Evolutionary conservation across 2,888 invertebrate species (phyloP).

Genomic region (Alitta virens): DNA sequence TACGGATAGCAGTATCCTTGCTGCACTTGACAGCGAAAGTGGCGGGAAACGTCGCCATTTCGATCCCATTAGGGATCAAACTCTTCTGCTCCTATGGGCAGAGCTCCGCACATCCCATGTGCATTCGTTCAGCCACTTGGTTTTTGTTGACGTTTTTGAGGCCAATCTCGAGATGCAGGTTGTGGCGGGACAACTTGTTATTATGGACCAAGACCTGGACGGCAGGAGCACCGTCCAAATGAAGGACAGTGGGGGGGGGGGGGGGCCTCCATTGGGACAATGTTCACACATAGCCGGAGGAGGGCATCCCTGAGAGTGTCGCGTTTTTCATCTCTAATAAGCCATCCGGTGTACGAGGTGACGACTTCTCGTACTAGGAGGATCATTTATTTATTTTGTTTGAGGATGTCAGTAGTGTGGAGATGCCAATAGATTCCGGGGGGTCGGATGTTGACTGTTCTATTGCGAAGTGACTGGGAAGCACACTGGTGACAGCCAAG

Average conservation of each 20-base stretch:
- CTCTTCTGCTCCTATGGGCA: constrained; percentile 35
- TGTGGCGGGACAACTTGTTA: constrained; percentile 13
- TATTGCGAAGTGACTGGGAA: constrained; percentile 19
- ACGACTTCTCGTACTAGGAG: constrained; percentile 22
- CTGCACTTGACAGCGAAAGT: no score
- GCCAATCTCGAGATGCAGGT: constrained; percentile 26
- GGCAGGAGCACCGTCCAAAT: constrained; percentile 31
- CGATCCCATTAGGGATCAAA: constrained; percentile 23
- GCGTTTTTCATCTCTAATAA: no score
- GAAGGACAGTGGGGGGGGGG: constrained; percentile 20
- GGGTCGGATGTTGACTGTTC: constrained; percentile 29
- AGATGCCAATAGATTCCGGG: constrained; percentile 25
- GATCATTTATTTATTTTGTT: constrained; percentile 28
- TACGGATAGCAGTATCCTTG: no score
- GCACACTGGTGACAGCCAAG: constrained; percentile 29
- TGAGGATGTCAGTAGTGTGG: constrained; percentile 34
- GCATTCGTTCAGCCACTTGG: constrained; percentile 34
- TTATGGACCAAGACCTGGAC: constrained; percentile 23
- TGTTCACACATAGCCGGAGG: constrained; percentile 15
- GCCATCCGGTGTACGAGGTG: constrained; percentile 23
- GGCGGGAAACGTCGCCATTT: no score
- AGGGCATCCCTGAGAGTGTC: constrained; percentile 23
- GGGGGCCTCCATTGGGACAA: constrained; percentile 17
- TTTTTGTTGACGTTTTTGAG: constrained; percentile 32
- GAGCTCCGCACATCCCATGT: no score